Evolutionary conservation across 2,888 invertebrate genomes (phyloP), one percentile per base, ranked within the genome.

Genomic region (Eupithecia dodoneata): DNA sequence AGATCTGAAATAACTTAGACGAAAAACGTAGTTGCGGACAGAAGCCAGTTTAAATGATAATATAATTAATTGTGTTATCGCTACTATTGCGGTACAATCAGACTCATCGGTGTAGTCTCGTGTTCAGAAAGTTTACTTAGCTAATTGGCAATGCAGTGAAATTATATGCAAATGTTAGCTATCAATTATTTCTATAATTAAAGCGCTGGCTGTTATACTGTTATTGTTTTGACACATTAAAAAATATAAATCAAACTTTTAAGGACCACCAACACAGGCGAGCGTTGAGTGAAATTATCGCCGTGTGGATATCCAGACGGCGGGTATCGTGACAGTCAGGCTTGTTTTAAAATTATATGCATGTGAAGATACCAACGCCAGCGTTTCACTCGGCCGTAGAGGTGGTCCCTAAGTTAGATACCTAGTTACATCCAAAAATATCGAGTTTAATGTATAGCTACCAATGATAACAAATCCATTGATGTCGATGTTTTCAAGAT

Each of bases 71-170:
- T 59, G 18, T 59, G n/a, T 18, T 59, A 55, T 63, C 18, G 12
- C 30, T 63, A 4, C 18, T 63, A 63, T 63, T 30, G 30, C 30
- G 4, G 63, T 63, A 63, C 18, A 63, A 63, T 63, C 63, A 63
- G 63, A 30, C 10, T 12, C 63, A 63, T 10, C 63, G 9, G 30
- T 63, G 63, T 30, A 63, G 18, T 63, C 18, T 30, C 12, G 30
- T 30, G 30, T 12, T 3, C 69, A 45, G 45, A 44, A 4, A 44
- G n/a, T 45, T 69, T 45, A 18, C 69, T 66, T 66, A 66, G 69
- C 45, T 69, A 69, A 69, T 44, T 69, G 69, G 42, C 42, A 69
- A 45, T 69, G 69, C 69, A 69, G 69, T 69, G 44, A 45, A 69
- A n/a, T 69, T 69, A 42, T 42, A 45, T 69, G n/a, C 69, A 69